Percentiles rank a stretch among this genome's conserved stretches.
These are phyloP conservation scores for Drosophila malerkotliana DNA, from an alignment of 1,140 invertebrate genomes.

Conservation along the genomic window DNA sequence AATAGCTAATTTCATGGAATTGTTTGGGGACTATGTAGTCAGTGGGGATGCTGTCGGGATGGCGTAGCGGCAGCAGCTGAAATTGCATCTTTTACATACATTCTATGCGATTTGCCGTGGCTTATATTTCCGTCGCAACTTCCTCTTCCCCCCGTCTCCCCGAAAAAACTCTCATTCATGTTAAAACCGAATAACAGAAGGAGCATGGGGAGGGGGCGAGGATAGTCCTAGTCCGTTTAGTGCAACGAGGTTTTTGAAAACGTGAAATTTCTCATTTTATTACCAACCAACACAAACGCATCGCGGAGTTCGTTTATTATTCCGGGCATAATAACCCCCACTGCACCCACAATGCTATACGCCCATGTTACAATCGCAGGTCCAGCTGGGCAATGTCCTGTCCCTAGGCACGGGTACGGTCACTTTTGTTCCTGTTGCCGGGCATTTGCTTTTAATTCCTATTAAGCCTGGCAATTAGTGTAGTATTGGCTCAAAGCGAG, in stretches of 20 bases:
- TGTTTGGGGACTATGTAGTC: slow-evolving; percentile 50
- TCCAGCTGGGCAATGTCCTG: slow-evolving; percentile 70
- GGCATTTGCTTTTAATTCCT: slow-evolving; percentile 80
- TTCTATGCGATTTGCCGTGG: slow-evolving; percentile 71
- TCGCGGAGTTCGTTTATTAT: slow-evolving; percentile 79
- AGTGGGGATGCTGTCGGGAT: slow-evolving; percentile 1
- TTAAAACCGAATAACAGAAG: slow-evolving; percentile 49
- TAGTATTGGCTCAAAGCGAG: slow-evolving; percentile 62
- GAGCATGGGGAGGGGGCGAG: not conserved
- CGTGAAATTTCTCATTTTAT: slow-evolving; percentile 82
- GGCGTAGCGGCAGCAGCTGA: slow-evolving; percentile 53
- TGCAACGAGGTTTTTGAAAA: slow-evolving; percentile 64
- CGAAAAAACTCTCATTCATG: slow-evolving; percentile 50
- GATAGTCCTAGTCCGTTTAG: slow-evolving; percentile 47
- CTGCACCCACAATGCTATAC: not conserved
- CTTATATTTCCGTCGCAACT: slow-evolving; percentile 53
- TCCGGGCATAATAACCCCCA: slow-evolving; percentile 49
- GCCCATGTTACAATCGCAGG: slow-evolving; percentile 14
- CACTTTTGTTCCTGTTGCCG: slow-evolving; percentile 47
- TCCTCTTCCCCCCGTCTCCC: not conserved
- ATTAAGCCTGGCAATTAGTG: slow-evolving; percentile 79
- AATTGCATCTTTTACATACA: slow-evolving; percentile 77
- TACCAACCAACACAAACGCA: slow-evolving; percentile 72
- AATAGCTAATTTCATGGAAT: slow-evolving; percentile 77
- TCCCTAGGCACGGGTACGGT: slow-evolving; percentile 43